Conservation (phyloP, 2,113 vertebrate species). For the Corvus hawaiiensis region DNA sequence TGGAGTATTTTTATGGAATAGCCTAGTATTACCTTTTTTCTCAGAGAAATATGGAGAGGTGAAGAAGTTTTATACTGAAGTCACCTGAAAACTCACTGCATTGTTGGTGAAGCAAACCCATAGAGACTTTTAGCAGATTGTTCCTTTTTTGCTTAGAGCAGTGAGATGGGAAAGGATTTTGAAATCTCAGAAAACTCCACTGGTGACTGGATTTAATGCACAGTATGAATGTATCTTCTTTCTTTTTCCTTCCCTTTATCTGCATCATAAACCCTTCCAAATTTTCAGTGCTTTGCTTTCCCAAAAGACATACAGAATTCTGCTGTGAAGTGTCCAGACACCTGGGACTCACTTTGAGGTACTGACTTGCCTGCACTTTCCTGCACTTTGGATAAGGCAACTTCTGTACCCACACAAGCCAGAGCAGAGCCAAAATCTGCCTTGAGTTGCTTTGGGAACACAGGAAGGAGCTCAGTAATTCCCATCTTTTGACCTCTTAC, state of each 20-base stretch:
- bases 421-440: background rate
- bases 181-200: background rate
- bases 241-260: background rate
- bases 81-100: background rate
- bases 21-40: background rate
- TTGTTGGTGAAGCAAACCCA: background rate
- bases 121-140: background rate
- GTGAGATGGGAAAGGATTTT: background rate
- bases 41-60: background rate
- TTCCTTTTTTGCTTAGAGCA: background rate
- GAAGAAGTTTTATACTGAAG: background rate
- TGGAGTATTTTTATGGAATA: background rate
- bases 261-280: background rate
- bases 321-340: background rate
- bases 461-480: background rate
- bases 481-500: background rate
- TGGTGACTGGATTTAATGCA: background rate
- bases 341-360: background rate
- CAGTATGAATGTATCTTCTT: background rate
- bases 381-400: background rate
- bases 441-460: background rate
- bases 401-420: background rate
- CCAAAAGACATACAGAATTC: background rate
- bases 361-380: background rate
- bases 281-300: background rate